These are phyloP conservation scores for Pollenia labialis DNA, from an alignment of 2,888 invertebrate species.

Conservation along the genomic window DNA sequence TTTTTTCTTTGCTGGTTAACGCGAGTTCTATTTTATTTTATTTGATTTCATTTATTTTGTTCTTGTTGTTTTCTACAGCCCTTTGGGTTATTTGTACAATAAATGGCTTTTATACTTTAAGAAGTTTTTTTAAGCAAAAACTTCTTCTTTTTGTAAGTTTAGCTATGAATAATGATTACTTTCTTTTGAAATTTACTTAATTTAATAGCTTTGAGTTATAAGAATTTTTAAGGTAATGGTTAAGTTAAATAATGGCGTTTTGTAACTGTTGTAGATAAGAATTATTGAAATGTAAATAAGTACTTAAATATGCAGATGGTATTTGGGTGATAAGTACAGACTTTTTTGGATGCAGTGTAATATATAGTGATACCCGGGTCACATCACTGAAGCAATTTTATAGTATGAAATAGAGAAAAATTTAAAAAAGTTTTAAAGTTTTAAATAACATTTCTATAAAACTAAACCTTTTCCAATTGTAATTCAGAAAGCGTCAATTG, in stretches of 20 bases:
- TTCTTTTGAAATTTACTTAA: conserved; percentile 49
- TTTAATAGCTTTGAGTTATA: conserved; percentile 43
- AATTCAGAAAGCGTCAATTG: too few species aligned
- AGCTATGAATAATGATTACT: conserved; percentile 70
- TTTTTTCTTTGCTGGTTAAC: conserved; percentile 24
- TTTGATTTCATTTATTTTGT: conserved; percentile 24
- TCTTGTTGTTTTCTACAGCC: conserved; percentile 15
- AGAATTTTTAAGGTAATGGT: conserved; percentile 48
- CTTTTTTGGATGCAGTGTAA: too few species aligned
- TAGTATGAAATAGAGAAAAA: too few species aligned
- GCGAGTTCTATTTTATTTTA: conserved; percentile 32
- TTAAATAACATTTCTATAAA: too few species aligned
- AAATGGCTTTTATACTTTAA: conserved; percentile 65
- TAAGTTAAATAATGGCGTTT: conserved; percentile 38
- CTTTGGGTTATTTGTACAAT: conserved; percentile 66
- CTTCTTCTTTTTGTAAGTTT: conserved; percentile 55
- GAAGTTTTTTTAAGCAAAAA: conserved; percentile 24
- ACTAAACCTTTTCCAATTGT: too few species aligned
- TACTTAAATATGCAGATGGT: conserved; percentile 4
- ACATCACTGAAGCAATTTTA: too few species aligned
- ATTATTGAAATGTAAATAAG: conserved; percentile 28
- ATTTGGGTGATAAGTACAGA: conserved; percentile 2
- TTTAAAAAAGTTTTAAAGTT: too few species aligned
- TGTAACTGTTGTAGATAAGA: conserved; percentile 8
- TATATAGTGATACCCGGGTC: too few species aligned